Conservation (phyloP, 2,888 invertebrate species). For the Yponomeuta cagnagella region DNA sequence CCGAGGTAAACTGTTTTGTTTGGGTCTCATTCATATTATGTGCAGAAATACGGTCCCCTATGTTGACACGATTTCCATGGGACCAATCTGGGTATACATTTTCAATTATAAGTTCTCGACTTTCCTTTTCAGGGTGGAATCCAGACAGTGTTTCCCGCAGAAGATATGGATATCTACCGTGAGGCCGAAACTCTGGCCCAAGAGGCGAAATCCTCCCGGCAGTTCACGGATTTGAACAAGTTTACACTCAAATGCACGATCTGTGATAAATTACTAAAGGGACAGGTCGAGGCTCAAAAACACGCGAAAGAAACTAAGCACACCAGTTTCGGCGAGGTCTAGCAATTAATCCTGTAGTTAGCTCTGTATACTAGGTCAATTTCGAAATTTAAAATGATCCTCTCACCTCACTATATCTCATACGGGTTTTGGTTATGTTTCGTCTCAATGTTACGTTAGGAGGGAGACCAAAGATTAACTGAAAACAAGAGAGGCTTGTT, state of each 20-base stretch:
- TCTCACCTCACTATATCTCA: no score
- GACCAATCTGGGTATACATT: no score
- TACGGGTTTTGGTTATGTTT: background rate
- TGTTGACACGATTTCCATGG: no score
- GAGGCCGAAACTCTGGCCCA: constrained; percentile 90
- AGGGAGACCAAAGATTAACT: background rate
- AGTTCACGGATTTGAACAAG: constrained; percentile 92
- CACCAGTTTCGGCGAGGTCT: constrained; percentile 86
- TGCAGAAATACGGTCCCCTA: no score
- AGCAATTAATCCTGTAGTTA: constrained; percentile 35
- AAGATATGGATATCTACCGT: constrained; percentile 81
- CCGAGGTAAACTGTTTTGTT: no score
- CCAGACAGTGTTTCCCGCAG: constrained; percentile 87
- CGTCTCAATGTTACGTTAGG: background rate
- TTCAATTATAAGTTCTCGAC: background rate
- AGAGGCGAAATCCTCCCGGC: constrained; percentile 91
- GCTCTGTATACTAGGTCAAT: constrained; percentile 4
- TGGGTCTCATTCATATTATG: no score
- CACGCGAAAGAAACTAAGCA: constrained; percentile 93
- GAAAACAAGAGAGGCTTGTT: background rate
- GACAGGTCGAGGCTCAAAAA: constrained; percentile 87
- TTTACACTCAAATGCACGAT: constrained; percentile 89
- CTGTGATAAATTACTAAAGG: constrained; percentile 85
- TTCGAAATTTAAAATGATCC: background rate
- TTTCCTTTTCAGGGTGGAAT: constrained; percentile 77